Percentiles rank a stretch among this genome's conserved stretches.
Evolutionary conservation across 2,113 vertebrate genomes (phyloP).

Genomic region (Peucedramus taeniatus): DNA sequence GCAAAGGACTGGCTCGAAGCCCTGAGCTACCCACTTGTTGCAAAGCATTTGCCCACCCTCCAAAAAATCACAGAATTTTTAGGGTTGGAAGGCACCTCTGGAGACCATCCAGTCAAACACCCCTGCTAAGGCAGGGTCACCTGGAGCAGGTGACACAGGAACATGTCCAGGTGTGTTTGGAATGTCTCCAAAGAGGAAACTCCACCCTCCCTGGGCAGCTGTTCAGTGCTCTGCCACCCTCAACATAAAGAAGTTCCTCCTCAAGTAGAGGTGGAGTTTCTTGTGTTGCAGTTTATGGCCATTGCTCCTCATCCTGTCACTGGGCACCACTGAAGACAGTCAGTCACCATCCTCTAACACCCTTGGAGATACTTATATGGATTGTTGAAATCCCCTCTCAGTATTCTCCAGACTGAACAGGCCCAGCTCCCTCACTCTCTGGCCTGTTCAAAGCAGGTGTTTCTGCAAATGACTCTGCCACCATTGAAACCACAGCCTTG

Average conservation of each 20-base stretch:
- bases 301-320: background rate
- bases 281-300: background rate
- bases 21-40: background rate
- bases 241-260: background rate
- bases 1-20: background rate
- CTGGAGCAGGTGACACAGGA: background rate
- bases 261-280: background rate
- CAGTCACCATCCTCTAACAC: background rate
- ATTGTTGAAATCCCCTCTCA: background rate
- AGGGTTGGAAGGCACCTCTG: background rate
- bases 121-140: background rate
- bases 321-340: background rate
- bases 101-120: background rate
- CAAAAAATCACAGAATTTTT: background rate
- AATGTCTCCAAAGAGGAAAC: background rate
- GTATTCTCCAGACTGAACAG: background rate
- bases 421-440: background rate
- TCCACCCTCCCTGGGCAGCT: background rate
- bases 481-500: background rate
- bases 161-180: rapidly evolving
- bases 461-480: background rate
- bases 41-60: background rate
- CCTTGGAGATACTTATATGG: background rate
- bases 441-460: background rate
- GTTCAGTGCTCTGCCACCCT: background rate